Conservation (phyloP, 2,888 invertebrate species). For the Tillus elongatus region DNA sequence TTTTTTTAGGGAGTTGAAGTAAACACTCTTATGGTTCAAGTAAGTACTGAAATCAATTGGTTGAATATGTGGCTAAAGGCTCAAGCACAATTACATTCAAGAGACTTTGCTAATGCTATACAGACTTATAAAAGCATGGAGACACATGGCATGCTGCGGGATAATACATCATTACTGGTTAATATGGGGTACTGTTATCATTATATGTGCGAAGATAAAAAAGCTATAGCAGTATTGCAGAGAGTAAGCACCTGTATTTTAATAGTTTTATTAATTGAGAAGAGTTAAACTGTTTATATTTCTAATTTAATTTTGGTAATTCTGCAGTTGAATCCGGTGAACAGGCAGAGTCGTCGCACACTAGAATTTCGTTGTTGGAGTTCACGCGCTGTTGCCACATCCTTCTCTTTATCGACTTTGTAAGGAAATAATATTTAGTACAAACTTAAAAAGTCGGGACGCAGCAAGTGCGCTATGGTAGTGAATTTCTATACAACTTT, state of each 20-base stretch:
- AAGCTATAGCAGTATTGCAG: conserved; percentile 50
- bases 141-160: conserved; percentile 53
- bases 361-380: too few species aligned
- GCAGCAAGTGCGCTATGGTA: too few species aligned
- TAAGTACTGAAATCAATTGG: conserved; percentile 44
- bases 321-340: too few species aligned
- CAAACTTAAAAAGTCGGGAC: too few species aligned
- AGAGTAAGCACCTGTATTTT: conserved; percentile 32
- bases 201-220: conserved; percentile 59
- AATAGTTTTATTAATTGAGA: not conserved
- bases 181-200: conserved; percentile 65
- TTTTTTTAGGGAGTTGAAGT: conserved; percentile 64
- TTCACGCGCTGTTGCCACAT: too few species aligned
- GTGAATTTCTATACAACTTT: too few species aligned
- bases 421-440: too few species aligned
- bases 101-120: conserved; percentile 60
- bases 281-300: too few species aligned
- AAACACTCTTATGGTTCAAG: conserved; percentile 59
- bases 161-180: conserved; percentile 58
- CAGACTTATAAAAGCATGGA: conserved; percentile 58
- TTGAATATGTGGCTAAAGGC: conserved; percentile 54
- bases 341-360: too few species aligned
- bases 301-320: too few species aligned
- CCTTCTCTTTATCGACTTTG: too few species aligned
- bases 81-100: conserved; percentile 54